Percentiles rank a stretch among this genome's conserved stretches.
phyloP scores from a whole-genome alignment of 2,888 invertebrate species.

The Danaus chrysippus region DNA sequence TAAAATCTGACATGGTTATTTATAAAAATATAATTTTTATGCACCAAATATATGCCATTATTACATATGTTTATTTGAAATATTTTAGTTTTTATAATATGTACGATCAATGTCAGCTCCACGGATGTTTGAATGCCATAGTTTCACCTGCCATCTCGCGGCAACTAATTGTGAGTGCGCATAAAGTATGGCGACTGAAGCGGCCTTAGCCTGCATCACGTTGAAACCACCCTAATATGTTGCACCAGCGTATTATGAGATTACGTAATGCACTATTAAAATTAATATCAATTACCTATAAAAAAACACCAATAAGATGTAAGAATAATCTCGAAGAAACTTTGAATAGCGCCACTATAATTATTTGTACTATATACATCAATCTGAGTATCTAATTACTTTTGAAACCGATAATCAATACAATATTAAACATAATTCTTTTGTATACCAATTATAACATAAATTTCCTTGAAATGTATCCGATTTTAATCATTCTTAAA shows the following conservation, averaged over 20 bases:
- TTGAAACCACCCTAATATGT: slow-evolving; percentile 61
- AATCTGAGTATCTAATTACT: too few species aligned
- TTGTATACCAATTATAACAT: slow-evolving; percentile 18
- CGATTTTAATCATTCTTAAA: slow-evolving; percentile 29
- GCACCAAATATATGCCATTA: too few species aligned
- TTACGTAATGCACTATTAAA: too few species aligned
- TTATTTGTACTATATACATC: too few species aligned
- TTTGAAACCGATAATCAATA: too few species aligned
- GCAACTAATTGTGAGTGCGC: slow-evolving; percentile 79
- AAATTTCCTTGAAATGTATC: slow-evolving; percentile 20
- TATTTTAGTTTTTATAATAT: background rate
- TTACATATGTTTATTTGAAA: too few species aligned
- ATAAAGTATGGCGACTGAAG: slow-evolving; percentile 78
- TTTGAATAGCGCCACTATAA: background rate
- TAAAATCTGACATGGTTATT: too few species aligned
- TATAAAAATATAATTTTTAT: too few species aligned
- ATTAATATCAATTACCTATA: too few species aligned
- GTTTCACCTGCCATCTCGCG: slow-evolving; percentile 76
- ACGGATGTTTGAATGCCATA: slow-evolving; percentile 44
- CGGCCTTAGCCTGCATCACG: slow-evolving; percentile 76
- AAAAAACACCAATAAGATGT: too few species aligned
- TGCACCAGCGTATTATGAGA: slow-evolving; percentile 23
- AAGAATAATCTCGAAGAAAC: slow-evolving; percentile 8
- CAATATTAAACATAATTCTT: background rate
- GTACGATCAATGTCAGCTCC: slow-evolving; percentile 29